Evolutionary conservation across 1,140 invertebrate genomes (phyloP).

Genomic region (Drosophila quadrilineata): DNA sequence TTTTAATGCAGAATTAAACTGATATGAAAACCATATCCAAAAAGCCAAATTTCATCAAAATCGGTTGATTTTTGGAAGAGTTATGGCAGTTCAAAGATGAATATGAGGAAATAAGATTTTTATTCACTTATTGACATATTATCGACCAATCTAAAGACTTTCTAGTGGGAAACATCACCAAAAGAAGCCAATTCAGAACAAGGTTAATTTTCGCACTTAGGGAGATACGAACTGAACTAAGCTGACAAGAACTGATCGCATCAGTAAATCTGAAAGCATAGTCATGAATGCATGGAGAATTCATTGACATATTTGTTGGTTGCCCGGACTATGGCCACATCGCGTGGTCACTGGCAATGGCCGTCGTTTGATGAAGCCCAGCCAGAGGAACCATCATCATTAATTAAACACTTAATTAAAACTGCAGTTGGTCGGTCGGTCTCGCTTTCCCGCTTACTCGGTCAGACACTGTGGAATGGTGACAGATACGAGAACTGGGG

Average conservation of each 20-base stretch:
- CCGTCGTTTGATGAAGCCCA: conserved; percentile 25
- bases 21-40: no score
- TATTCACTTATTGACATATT: no score
- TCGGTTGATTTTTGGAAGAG: no score
- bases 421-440: conserved; percentile 19
- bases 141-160: no score
- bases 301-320: conserved; percentile 22
- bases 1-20: no score
- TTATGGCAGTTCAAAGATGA: no score
- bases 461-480: neutral
- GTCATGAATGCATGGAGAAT: conserved; percentile 30
- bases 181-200: no score
- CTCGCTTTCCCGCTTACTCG: neutral
- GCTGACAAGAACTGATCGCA: conserved; percentile 8
- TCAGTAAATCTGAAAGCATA: conserved; percentile 22
- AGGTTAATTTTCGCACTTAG: no score
- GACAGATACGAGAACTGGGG: neutral
- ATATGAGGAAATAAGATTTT: no score
- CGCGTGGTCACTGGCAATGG: conserved; percentile 1
- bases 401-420: conserved; percentile 52
- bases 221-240: no score
- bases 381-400: conserved; percentile 38
- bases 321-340: conserved; percentile 13
- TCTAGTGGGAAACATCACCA: no score
- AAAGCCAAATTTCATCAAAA: no score